Evolutionary conservation across 2,888 invertebrate species (phyloP).

Genomic region (Aphidius colemani): DNA sequence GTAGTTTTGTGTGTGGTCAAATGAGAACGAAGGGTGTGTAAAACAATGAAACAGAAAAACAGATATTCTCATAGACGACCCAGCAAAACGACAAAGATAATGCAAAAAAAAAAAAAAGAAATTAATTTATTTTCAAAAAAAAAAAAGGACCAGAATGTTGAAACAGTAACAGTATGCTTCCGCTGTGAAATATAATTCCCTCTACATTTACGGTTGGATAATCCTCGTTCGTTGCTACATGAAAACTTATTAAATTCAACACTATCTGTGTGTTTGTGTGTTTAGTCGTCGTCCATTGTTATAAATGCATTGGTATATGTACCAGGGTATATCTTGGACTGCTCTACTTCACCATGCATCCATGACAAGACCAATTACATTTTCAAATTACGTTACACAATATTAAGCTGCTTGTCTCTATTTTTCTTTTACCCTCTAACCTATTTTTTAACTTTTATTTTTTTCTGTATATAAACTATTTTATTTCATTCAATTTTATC

Average conservation of each 20-base stretch:
- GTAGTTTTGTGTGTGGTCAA: slow-evolving; percentile 9
- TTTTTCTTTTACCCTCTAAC: slow-evolving; percentile 25
- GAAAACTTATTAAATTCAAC: slow-evolving; percentile 57
- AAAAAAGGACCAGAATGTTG: slow-evolving; percentile 8
- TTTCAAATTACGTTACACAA: slow-evolving; percentile 59
- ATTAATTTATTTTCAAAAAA: no score
- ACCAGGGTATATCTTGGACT: slow-evolving; percentile 31
- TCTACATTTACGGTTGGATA: slow-evolving; percentile 59
- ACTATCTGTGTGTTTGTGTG: slow-evolving; percentile 35
- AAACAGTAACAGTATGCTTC: slow-evolving; percentile 55
- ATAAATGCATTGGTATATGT: slow-evolving; percentile 22
- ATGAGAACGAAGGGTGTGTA: slow-evolving; percentile 14
- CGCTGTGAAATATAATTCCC: slow-evolving; percentile 59
- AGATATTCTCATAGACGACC: not conserved
- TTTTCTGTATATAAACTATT: slow-evolving; percentile 14
- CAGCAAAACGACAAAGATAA: no score
- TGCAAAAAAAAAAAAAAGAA: no score
- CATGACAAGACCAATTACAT: slow-evolving; percentile 59
- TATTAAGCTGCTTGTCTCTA: slow-evolving; percentile 46
- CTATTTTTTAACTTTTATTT: slow-evolving; percentile 24
- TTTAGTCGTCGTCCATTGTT: slow-evolving; percentile 26
- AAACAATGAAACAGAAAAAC: slow-evolving; percentile 12
- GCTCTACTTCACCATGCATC: slow-evolving; percentile 45
- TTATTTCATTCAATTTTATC: slow-evolving; percentile 19
- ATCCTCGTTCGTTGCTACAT: slow-evolving; percentile 57